Evolutionary conservation across 2,797 vertebrate species (phyloP), one percentile per base, ranked within the genome.

Genomic region (Leptodactylus fallax): DNA sequence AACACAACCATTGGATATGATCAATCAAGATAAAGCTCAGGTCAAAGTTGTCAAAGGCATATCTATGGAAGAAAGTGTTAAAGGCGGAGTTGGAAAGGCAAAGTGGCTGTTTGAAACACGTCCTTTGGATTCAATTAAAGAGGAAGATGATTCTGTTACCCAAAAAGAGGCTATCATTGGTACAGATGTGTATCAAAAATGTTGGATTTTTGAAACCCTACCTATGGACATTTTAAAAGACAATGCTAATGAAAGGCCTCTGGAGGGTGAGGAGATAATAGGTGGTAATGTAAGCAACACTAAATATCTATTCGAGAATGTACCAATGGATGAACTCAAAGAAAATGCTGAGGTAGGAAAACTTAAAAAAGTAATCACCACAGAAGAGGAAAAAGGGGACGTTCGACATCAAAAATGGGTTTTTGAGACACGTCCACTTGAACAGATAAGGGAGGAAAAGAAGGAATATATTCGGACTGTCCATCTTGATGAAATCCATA

Each of bases 141-240:
- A 93, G 58, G 95, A 94, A 92, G 94, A 97, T 86, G 92, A 91
- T 23, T 92, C 93, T 65, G 90, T 91, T 45, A 81, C 63, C 16
- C 92, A 95, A 90, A 97, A 93, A 74, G 96, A 96, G 91, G 94
- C 94, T 85, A 94, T 97, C n/a, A 79, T 94, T 55, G 96, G 97
- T 76, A 91, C 96, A 7, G 96, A 98, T 92, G 97, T 98, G 19
- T 96, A 94, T 78, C 96, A 95, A 90, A 97, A 98, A 89, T 97
- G 97, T 91, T 96, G 95, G 96, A 95, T 96, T 87, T 99, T 98
- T 95, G 98, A 98, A 93, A 98, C 97, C 0, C 96, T 97, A 89
- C 94, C 97, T 74, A 95, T 98, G 95, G 97, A 98, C 88, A 93
- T 92, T 82, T 93, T 98, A 82, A 98, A 97, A 92, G 96, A 97